A percentile compares a stretch with the other conserved stretches of the same genome.
phyloP scores from a whole-genome alignment of 2,888 invertebrate species.

The Aplocera efformata region DNA sequence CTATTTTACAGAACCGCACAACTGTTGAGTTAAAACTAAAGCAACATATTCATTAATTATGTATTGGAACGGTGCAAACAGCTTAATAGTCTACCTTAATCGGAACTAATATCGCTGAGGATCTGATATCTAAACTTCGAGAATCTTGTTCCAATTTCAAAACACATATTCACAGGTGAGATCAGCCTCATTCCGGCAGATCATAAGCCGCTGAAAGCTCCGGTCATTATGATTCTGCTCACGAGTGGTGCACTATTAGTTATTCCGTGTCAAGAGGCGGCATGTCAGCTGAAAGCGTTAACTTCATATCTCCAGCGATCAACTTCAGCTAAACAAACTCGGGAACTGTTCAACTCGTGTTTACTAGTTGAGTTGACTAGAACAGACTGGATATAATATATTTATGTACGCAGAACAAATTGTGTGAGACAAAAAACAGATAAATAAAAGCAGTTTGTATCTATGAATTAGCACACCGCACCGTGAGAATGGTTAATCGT shows the following conservation, averaged over 20 bases:
- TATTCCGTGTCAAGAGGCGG: background rate
- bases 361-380: slow-evolving; percentile 11
- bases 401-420: background rate
- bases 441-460: no score
- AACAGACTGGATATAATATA: slow-evolving; percentile 10
- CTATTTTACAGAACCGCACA: no score
- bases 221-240: slow-evolving; percentile 21
- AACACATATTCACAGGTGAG: slow-evolving; percentile 1
- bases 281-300: slow-evolving; percentile 23
- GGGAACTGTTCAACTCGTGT: slow-evolving; percentile 18
- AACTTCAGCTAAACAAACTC: slow-evolving; percentile 27
- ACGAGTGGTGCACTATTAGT: background rate
- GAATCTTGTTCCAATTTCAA: slow-evolving; percentile 3
- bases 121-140: no score
- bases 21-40: no score
- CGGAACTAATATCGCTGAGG: no score
- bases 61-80: no score
- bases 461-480: no score
- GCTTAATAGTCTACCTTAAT: no score
- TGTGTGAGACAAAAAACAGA: no score
- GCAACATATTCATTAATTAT: no score
- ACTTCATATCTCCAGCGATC: slow-evolving; percentile 25
- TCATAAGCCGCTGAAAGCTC: slow-evolving; percentile 11
- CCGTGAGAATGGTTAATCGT: no score
- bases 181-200: slow-evolving; percentile 2